Base-by-base conservation (phyloP, 2,888 invertebrate genomes). In the Esperia sulphurella region DNA sequence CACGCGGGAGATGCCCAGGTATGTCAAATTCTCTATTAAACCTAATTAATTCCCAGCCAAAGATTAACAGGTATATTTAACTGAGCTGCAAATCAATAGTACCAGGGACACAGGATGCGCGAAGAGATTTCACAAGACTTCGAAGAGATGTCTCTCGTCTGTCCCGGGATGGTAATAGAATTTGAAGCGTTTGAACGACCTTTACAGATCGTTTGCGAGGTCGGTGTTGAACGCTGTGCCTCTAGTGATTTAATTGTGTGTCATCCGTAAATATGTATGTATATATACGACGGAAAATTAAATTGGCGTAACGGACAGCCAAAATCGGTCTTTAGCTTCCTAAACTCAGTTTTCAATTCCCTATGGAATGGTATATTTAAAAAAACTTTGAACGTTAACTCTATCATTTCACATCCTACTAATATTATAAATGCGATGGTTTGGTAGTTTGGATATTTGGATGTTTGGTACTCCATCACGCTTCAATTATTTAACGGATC, bases 1-100 rank as follows among this genome's bases (percentile, higher is more conserved):
- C 14, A 40, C 37, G n/a, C 51, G 47, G 53, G 41, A 41, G 21
- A 53, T 53, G 53, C 46, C 45, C 45, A 51, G 53, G 53, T 51
- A 43, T 10, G 39, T 9, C 35, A 44, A 39, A n/a, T 29, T 31
- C 31, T 31, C n/a, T 28, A 45, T 45, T 5, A 14, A 41, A 35
- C 21, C 14, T 44, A 33, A 28, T 28, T 29, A 14, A 28, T 8
- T 31, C 10, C 10, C 7, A 14, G 37, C 14, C 35, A 35, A 35
- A 21, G 10, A 28, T 28, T 41, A 10, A 28, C 10, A 0, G 10
- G 21, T 41, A 9, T 3, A 35, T 4, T 10, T 35, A 35, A 35
- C 10, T 35, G 35, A 4, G n/a, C 4, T 35, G 35, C 13, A 12
- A 3, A 8, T 12, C 7, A 10, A 8, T 45, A 43, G 33, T 50